Base-by-base conservation (phyloP, 1,140 invertebrate genomes). In the Neodiprion virginianus region DNA sequence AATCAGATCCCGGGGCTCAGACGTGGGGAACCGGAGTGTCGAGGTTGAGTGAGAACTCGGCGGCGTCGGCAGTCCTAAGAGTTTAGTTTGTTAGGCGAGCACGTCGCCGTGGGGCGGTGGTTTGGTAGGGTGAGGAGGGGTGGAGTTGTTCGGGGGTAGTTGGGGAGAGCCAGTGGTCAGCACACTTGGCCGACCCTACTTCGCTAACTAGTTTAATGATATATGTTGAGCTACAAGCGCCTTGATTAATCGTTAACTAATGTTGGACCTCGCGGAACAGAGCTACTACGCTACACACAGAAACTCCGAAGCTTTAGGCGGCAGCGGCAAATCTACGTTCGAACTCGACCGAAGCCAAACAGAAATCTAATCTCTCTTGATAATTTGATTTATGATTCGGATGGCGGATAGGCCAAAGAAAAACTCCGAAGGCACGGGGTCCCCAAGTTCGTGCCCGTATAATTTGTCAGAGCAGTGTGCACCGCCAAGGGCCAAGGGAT, bases 241-340 rank as follows among this genome's bases (percentile, higher is more conserved):
- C 86, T 88, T 88, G 87, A 88, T 88, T 88, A 88, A 88, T 88
- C 87, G 87, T 88, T 88, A 88, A 88, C 87, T 88, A 88, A 88
- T 88, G 86, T 88, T 87, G 87, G 85, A 88, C 85, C 86, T 87
- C 84, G 83, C 87, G 85, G 86, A 84, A 83, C 81, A 81, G 78
- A 81, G 82, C 76, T 77, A 79, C 11, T 47, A 78, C 11, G 8
- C 11, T 61, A 61, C 11, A 12, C 53, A 61, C 11, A 12, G 3
- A 61, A 17, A 61, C 53, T 61, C 53, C 53, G 8, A 12, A 61
- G 11, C 11, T 17, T 14, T 5, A 8, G 53, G n/a, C 53, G 53
- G 53, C 53, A 17, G 3, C 28, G 76, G 78, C 79, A 81, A 83
- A 83, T 83, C 80, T 74, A 79, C 78, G 74, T 70, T 80, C 76